A percentile compares a stretch with the other conserved stretches of the same genome.
Conservation (phyloP, 2,797 vertebrate genomes). For the Odontamblyopus lacepedii region DNA sequence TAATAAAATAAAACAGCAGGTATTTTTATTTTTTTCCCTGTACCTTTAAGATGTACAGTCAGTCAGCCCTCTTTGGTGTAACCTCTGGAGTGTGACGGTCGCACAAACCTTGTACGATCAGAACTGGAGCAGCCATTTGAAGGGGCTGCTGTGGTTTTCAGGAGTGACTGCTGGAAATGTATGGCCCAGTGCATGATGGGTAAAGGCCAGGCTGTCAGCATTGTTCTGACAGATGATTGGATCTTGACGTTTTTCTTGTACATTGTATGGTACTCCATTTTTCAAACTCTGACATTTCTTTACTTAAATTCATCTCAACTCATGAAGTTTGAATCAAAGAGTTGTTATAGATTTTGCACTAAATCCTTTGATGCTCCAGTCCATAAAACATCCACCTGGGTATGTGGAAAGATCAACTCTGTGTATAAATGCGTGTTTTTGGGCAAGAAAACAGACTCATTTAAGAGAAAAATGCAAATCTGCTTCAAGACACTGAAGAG, state of each 20-base stretch:
- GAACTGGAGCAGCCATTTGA: slow-evolving; percentile 1
- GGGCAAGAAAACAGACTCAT: too few relatives aligned
- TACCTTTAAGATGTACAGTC: background rate
- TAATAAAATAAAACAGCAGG: background rate
- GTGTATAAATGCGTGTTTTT: too few relatives aligned
- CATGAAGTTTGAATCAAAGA: background rate
- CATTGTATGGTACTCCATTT: background rate
- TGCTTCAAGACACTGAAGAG: too few relatives aligned
- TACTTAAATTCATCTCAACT: background rate
- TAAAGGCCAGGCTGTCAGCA: background rate
- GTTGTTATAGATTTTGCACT: background rate
- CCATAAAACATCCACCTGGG: too few relatives aligned
- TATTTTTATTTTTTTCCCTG: background rate
- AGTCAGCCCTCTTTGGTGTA: background rate
- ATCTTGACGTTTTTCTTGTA: background rate
- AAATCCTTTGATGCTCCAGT: background rate
- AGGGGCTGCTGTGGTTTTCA: background rate
- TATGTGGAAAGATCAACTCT: too few relatives aligned
- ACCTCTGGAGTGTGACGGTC: slow-evolving; percentile 6
- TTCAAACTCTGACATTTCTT: background rate
- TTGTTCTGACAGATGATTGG: slow-evolving; percentile 3
- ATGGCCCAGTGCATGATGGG: slow-evolving; percentile 1
- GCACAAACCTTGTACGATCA: slow-evolving; percentile 8
- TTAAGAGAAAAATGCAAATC: too few relatives aligned
- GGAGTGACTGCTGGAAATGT: background rate